A percentile compares a stretch with the other conserved stretches of the same genome.
Evolutionary conservation across 2,113 vertebrate genomes (phyloP).

Genomic region (Rhynchomys soricoides): DNA sequence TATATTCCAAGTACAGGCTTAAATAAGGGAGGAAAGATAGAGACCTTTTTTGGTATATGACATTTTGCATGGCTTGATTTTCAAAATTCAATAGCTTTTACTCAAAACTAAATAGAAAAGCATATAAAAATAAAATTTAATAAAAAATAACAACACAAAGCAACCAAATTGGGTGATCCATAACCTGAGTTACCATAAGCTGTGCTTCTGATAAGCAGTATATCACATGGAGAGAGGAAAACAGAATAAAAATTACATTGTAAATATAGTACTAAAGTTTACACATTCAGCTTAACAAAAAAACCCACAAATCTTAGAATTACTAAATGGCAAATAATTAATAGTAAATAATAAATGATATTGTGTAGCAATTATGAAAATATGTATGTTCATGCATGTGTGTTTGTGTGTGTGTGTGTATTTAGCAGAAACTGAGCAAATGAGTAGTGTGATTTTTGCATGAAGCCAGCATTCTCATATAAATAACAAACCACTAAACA

Average conservation of each 20-base stretch:
- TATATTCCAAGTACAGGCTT: background rate
- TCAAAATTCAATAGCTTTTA: background rate
- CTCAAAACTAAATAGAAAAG: background rate
- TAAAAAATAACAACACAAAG: background rate
- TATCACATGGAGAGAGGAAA: background rate
- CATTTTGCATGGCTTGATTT: background rate
- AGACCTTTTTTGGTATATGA: background rate
- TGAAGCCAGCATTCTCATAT: background rate
- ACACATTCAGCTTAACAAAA: background rate
- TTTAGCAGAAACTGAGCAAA: background rate
- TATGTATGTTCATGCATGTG: no score
- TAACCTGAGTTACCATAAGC: background rate
- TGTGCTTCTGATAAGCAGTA: background rate
- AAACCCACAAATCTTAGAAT: background rate
- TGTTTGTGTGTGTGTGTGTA: background rate
- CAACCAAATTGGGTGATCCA: background rate
- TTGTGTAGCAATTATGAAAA: background rate
- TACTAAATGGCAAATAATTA: background rate
- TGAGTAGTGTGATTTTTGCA: background rate
- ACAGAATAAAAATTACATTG: background rate
- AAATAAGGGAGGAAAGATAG: background rate
- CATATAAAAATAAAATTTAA: background rate
- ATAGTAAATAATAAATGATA: no score
- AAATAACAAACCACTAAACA: no score
- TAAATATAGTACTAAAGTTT: background rate